Evolutionary conservation across 2,113 vertebrate species (phyloP), one percentile per base, ranked within the genome.

Genomic region (Pardalotus punctatus): DNA sequence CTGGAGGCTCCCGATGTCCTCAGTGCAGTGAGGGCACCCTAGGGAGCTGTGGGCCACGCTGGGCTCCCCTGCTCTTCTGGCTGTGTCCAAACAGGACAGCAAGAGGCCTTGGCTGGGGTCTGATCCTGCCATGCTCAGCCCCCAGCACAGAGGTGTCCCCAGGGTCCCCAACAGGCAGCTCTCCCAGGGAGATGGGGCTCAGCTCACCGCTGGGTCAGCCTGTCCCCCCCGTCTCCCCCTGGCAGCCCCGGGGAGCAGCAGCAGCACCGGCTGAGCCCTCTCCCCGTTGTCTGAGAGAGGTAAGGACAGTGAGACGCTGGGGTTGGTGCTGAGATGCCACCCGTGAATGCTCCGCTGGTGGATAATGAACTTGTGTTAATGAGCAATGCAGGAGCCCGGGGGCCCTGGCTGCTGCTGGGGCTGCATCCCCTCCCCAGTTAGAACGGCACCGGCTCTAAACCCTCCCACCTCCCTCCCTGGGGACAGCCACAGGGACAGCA

Each of bases 401-500:
- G 43, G 48, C 62, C 45, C 9, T 43, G 40, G 90, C 38, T 65
- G 57, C 50, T 2, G 4, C 18, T 2, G 4, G 76, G 47, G 33
- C 47, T 80, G 28, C 36, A 3, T 58, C 66, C n/a, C 66, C 36
- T 57, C 77, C 27, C n/a, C 4, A 2, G 20, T 6, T 73, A 12
- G 1, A 14, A 3, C 1, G n/a, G 14, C 1, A 1, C 4, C 27
- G 45, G 42, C n/a, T 78, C 27, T 38, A 4, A 5, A 29, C 40
- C 12, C n/a, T 69, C 38, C 35, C 3, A 6, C 48, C 42, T 76
- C 35, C 45, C 53, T 71, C 45, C 64, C 60, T 45, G 65, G 70
- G 64, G 19, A 31, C 42, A 50, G 24, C 13, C 28, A 33, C 29
- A 65, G 65, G 1, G 42, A 57, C 11, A 35, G 61, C 54, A 57